phyloP scores from a whole-genome alignment of 2,113 vertebrate genomes.

The Otis tarda region DNA sequence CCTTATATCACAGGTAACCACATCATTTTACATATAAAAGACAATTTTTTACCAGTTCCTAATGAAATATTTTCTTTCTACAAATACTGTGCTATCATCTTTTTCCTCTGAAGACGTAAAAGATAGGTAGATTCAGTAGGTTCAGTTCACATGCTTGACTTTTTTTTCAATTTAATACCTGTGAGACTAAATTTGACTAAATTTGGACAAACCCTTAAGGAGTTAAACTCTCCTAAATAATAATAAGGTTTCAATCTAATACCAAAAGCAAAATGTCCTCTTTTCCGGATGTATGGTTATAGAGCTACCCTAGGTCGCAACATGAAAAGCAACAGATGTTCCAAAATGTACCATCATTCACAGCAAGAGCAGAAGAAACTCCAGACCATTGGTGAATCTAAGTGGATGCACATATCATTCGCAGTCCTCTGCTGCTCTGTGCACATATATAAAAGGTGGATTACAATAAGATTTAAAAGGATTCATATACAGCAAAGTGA shows the following conservation, averaged over 20 bases:
- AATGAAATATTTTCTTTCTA: background rate
- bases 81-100: background rate
- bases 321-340: background rate
- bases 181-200: background rate
- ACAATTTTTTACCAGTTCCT: background rate
- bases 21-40: background rate
- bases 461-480: background rate
- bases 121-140: too few species aligned
- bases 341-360: background rate
- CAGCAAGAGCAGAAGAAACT: background rate
- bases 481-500: background rate
- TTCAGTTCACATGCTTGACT: background rate
- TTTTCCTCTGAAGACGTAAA: background rate
- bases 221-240: background rate
- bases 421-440: background rate
- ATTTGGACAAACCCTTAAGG: background rate
- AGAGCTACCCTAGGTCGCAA: background rate
- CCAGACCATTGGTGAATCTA: background rate
- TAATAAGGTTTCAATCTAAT: background rate
- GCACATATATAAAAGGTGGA: background rate
- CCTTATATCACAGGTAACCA: background rate
- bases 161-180: background rate
- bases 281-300: rapidly evolving
- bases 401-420: background rate
- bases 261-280: background rate